Conservation (phyloP, 1,140 invertebrate species). For the Spodoptera frugiperda region DNA sequence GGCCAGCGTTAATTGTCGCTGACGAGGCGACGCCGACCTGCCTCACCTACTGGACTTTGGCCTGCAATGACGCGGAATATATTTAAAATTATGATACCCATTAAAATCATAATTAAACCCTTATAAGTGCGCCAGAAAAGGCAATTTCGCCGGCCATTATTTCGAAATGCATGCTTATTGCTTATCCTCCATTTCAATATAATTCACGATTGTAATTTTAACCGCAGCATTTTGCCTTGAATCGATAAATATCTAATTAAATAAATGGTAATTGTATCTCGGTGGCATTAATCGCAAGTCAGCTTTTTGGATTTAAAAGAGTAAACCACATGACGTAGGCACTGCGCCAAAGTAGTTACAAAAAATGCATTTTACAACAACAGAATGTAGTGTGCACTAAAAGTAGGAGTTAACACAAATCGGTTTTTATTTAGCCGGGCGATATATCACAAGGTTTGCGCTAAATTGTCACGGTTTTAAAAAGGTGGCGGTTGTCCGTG, state of each 20-base stretch:
- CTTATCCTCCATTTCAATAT: background rate
- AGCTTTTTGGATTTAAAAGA: slow-evolving; percentile 34
- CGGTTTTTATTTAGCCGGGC: slow-evolving; percentile 52
- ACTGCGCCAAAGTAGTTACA: slow-evolving; percentile 47
- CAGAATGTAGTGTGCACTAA: slow-evolving; percentile 40
- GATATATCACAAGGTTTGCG: slow-evolving; percentile 47
- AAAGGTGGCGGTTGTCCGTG: slow-evolving; percentile 41
- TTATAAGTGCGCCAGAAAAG: slow-evolving; percentile 4
- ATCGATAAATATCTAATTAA: slow-evolving; percentile 16
- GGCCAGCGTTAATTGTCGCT: slow-evolving; percentile 64
- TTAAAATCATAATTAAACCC: slow-evolving; percentile 28
- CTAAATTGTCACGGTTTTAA: slow-evolving; percentile 45
- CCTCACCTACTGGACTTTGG: slow-evolving; percentile 45
- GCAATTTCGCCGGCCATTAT: slow-evolving; percentile 9
- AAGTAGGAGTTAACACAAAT: slow-evolving; percentile 45
- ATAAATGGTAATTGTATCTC: background rate
- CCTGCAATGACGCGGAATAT: slow-evolving; percentile 1
- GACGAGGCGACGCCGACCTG: slow-evolving; percentile 52
- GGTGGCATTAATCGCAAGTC: slow-evolving; percentile 20
- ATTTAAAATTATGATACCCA: slow-evolving; percentile 32
- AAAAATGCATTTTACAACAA: slow-evolving; percentile 37
- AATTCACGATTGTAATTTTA: background rate
- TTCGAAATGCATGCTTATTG: background rate
- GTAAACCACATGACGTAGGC: slow-evolving; percentile 39
- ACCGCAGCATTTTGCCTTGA: background rate